Evolutionary conservation across 2,797 vertebrate species (phyloP).

Genomic region (Cetoscarus ocellatus): DNA sequence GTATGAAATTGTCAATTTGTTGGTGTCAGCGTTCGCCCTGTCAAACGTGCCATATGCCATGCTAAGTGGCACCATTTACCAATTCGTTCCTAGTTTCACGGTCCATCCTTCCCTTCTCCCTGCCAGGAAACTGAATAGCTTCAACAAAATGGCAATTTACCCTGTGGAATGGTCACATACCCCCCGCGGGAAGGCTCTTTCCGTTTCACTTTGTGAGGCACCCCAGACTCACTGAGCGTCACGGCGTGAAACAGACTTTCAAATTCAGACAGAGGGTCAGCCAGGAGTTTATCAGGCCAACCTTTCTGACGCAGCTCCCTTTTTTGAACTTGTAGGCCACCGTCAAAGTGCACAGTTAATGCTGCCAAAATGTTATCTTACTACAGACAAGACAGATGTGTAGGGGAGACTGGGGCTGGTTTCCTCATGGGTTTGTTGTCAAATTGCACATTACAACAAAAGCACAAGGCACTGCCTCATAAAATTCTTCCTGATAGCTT

Average conservation of each 20-base stretch:
- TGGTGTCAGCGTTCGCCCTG: slow-evolving; percentile 74
- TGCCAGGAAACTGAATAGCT: slow-evolving; percentile 75
- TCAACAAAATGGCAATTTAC: slow-evolving; percentile 84
- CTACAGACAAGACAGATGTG: too few species aligned
- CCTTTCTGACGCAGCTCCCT: neutral
- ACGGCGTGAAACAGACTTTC: slow-evolving; percentile 57
- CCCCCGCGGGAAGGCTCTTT: slow-evolving; percentile 66
- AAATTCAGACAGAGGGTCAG: slow-evolving; percentile 31
- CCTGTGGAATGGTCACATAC: slow-evolving; percentile 70
- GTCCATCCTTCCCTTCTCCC: slow-evolving; percentile 80
- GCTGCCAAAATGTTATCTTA: neutral
- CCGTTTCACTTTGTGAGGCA: slow-evolving; percentile 57
- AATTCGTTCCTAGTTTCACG: slow-evolving; percentile 89
- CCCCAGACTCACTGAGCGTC: slow-evolving; percentile 32
- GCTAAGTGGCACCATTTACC: slow-evolving; percentile 76
- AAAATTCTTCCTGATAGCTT: too few species aligned
- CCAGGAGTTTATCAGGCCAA: neutral
- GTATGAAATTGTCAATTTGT: slow-evolving; percentile 89
- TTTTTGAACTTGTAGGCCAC: neutral
- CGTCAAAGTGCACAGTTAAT: neutral
- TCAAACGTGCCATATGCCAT: slow-evolving; percentile 76
- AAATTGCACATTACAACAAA: too few species aligned
- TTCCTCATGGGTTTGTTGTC: too few species aligned
- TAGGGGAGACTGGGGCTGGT: too few species aligned
- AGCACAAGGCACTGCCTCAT: too few species aligned